Evolutionary conservation across 2,113 vertebrate genomes (phyloP), one percentile per base, ranked within the genome.

Genomic region (Ardeotis arabs): DNA sequence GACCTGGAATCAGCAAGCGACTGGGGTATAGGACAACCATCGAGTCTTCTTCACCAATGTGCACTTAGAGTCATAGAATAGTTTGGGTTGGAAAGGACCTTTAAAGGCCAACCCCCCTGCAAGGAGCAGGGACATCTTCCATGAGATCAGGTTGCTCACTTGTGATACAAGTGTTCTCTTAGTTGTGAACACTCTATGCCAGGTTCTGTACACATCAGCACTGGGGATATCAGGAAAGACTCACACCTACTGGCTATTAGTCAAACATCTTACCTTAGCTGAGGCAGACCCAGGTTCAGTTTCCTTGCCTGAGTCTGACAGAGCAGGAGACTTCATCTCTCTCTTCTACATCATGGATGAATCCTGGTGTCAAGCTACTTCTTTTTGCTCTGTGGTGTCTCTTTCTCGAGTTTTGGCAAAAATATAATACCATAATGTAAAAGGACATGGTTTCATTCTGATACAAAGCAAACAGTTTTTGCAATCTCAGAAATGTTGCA

Each of bases 11-110:
- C n/a, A 35, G 45, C 31, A 52, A 74, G 66, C 2, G 8, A 20
- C 24, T 50, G 24, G 12, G 5, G 14, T 70, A 29, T 22, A 45
- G 56, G 31, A 37, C 20, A 67, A 12, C 19, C 60, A 24, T 56
- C 0, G 0, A 39, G 27, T 21, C 56, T 92, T 78, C 41, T 55
- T 89, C 37, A 63, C 28, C 15, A 60, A 10, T 0, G 0, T 56
- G 35, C 39, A 22, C n/a, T 44, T 44, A 44, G 41, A 44, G 15
- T 44, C 15, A 44, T 44, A 44, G 41, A 44, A 44, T 44, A 44
- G 41, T 44, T 44, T 44, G 41, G 41, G 41, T 44, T 44, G 41
- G 41, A 44, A 44, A 14, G 41, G 41, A 15, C 41, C 41, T 44
- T 44, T 44, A 44, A 44, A 44, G 41, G 41, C 41, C 41, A 44